Conservation (phyloP, 2,113 vertebrate species). For the Actenoides hombroni region DNA sequence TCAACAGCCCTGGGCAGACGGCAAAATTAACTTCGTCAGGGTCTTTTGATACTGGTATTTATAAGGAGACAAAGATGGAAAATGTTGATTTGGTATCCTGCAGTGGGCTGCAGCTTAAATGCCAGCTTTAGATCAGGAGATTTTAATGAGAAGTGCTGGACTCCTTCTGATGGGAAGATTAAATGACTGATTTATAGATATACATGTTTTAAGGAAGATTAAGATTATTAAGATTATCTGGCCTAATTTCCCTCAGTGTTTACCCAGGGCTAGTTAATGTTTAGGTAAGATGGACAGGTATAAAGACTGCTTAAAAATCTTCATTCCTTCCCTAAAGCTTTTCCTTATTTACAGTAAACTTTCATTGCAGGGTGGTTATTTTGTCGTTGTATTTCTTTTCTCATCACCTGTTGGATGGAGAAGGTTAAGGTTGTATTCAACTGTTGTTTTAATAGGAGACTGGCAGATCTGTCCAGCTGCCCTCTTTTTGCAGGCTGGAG, state of each 20-base stretch:
- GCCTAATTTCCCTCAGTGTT: not conserved
- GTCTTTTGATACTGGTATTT: not conserved
- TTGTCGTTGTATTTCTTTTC: not conserved
- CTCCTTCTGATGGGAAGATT: not conserved
- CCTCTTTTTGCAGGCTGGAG: not conserved
- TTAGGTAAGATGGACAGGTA: not conserved
- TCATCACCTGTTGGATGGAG: not conserved
- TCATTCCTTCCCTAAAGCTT: not conserved
- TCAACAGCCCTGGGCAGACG: not conserved
- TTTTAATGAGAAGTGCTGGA: not conserved
- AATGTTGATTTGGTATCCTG: not conserved
- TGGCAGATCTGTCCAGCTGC: not conserved
- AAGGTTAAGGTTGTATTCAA: not conserved
- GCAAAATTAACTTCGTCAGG: not conserved
- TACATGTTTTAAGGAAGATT: not conserved
- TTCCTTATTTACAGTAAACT: not conserved
- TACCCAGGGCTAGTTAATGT: not conserved
- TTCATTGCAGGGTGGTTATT: not conserved
- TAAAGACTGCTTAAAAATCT: not conserved
- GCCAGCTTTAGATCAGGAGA: not conserved
- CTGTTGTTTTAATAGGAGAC: not conserved
- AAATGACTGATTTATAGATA: not conserved
- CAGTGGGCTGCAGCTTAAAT: not conserved
- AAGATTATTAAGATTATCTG: not conserved
- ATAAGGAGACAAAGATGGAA: not conserved